These are phyloP conservation scores for Deilephila porcellus DNA, from an alignment of 2,888 invertebrate species.

Conservation along the genomic window DNA sequence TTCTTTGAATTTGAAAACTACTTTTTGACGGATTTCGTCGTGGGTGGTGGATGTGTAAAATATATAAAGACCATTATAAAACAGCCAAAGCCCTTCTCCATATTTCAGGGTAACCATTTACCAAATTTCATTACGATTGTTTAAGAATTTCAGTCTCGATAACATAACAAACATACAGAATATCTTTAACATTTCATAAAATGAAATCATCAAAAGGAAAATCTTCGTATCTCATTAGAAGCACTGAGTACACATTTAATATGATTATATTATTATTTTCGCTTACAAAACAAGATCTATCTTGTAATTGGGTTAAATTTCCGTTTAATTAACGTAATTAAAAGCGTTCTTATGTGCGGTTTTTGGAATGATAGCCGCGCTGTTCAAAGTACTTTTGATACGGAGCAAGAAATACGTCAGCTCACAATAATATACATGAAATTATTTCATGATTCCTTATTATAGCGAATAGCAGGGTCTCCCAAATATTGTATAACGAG, in stretches of 20 bases:
- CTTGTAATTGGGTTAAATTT: background rate
- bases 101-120: no score
- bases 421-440: no score
- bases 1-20: no score
- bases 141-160: no score
- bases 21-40: no score
- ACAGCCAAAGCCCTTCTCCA: no score
- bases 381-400: background rate
- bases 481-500: no score
- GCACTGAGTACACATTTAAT: background rate
- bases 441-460: no score
- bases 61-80: no score
- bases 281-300: constrained; percentile 8
- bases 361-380: background rate
- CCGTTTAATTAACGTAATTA: background rate
- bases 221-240: background rate
- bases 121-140: no score
- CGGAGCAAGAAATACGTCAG: background rate
- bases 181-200: background rate
- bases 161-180: background rate
- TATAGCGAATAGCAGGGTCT: no score
- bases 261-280: background rate
- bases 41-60: no score
- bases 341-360: background rate
- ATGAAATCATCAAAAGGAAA: background rate